These are phyloP conservation scores for Drosophila sturtevanti DNA, from an alignment of 1,140 invertebrate genomes.

Conservation along the genomic window DNA sequence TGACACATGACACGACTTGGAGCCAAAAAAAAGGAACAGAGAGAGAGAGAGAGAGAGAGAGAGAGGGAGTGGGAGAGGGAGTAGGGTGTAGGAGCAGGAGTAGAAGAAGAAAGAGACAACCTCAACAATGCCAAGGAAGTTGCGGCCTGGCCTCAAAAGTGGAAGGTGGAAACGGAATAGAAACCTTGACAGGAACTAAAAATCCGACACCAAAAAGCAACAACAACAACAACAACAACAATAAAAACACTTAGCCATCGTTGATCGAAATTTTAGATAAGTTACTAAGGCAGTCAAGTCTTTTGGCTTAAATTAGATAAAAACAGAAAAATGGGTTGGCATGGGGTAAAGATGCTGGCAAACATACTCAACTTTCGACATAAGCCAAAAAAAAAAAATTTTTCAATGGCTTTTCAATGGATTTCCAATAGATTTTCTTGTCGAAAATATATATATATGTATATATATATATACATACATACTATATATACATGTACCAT, in stretches of 20 bases:
- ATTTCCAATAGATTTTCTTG: background rate
- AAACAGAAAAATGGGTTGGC: no score
- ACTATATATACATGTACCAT: no score
- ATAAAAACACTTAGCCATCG: constrained; percentile 24
- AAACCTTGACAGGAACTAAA: constrained; percentile 7
- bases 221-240: background rate
- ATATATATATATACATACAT: no score
- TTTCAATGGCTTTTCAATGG: constrained; percentile 3
- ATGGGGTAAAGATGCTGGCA: no score
- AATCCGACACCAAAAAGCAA: constrained; percentile 52
- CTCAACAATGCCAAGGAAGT: constrained; percentile 72
- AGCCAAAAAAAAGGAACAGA: constrained; percentile 37
- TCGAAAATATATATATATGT: no score
- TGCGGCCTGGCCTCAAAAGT: constrained; percentile 27
- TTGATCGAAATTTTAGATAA: constrained; percentile 43
- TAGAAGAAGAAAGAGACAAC: constrained; percentile 13
- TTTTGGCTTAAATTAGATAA: constrained; percentile 14
- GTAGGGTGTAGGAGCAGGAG: constrained; percentile 1
- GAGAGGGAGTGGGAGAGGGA: background rate
- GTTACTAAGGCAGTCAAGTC: constrained; percentile 13
- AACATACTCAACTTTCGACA: background rate
- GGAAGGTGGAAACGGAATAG: constrained; percentile 30
- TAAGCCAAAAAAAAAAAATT: background rate
- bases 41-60: constrained; percentile 6
- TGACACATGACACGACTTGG: constrained; percentile 71